A percentile compares a stretch with the other conserved stretches of the same genome.
phyloP scores from a whole-genome alignment of 1,140 invertebrate genomes.

The Heliothis subflexa region DNA sequence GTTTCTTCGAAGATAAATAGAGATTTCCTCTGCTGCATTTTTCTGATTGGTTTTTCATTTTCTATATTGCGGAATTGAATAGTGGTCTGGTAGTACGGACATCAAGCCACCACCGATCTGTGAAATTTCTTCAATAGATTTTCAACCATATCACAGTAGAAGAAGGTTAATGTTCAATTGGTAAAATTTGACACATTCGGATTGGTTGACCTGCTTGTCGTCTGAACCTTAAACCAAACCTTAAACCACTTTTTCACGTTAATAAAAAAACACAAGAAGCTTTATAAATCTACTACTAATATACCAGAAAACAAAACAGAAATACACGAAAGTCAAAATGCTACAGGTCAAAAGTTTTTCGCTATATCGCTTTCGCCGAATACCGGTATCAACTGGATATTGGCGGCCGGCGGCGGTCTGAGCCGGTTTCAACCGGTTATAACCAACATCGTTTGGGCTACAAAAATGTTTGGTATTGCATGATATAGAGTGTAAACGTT shows the following conservation, averaged over 20 bases:
- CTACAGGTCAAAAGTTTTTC: not conserved
- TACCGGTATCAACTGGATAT: slow-evolving; percentile 37
- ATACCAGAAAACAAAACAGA: not conserved
- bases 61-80: no score
- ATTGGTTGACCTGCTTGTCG: no score
- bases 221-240: no score
- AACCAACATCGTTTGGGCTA: slow-evolving; percentile 24
- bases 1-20: no score
- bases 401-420: slow-evolving; percentile 27
- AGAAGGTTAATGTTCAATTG: no score
- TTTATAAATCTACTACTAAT: not conserved
- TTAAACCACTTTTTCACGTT: not conserved
- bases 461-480: slow-evolving; percentile 34
- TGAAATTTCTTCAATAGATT: no score
- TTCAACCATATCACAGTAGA: no score
- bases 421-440: slow-evolving; percentile 29
- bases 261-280: not conserved
- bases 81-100: no score
- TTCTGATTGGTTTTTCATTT: no score
- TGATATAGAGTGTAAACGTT: slow-evolving; percentile 21
- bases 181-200: no score
- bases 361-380: slow-evolving; percentile 26
- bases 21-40: no score
- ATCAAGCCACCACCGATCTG: no score
- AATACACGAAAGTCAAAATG: not conserved